A percentile compares a stretch with the other conserved stretches of the same genome.
Conservation (phyloP, 2,113 vertebrate genomes). For the Tetraodon nigroviridis region DNA sequence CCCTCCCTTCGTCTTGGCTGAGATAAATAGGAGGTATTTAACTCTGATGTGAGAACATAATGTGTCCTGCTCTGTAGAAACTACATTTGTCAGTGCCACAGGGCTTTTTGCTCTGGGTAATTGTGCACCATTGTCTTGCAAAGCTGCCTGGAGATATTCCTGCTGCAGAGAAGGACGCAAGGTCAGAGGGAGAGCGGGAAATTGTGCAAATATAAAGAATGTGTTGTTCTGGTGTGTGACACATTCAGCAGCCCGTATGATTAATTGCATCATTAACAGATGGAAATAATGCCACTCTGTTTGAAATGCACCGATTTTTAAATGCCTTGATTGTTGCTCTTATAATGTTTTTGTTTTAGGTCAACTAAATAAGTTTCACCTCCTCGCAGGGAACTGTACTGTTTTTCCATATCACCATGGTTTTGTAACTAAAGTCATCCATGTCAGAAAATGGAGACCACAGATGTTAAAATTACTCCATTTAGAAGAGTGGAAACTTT, state of each 20-base stretch:
- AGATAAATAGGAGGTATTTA: conserved; percentile 74
- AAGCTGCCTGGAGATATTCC: conserved; percentile 65
- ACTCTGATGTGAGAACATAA: conserved; percentile 66
- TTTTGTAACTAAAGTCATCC: too few species aligned
- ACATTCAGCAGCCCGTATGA: conserved; percentile 51
- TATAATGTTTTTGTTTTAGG: not conserved
- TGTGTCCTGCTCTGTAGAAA: conserved; percentile 67
- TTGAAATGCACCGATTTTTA: conserved; percentile 23
- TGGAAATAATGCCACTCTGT: conserved; percentile 30
- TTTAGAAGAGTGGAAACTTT: too few species aligned
- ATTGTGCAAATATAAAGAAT: conserved; percentile 59
- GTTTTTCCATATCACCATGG: too few species aligned
- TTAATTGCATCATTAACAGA: conserved; percentile 59
- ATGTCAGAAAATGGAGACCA: too few species aligned
- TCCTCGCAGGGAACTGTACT: too few species aligned
- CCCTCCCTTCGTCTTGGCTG: conserved; percentile 42
- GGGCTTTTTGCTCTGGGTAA: conserved; percentile 64
- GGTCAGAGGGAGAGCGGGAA: conserved; percentile 43
- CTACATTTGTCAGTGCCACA: conserved; percentile 74
- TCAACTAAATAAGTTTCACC: too few species aligned
- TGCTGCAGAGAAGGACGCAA: conserved; percentile 44
- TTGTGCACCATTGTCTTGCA: conserved; percentile 67
- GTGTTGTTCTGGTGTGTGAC: conserved; percentile 49
- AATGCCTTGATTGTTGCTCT: conserved; percentile 24
- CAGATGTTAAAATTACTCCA: too few species aligned